These are phyloP conservation scores for Gastrophysa polygoni DNA, from an alignment of 2,888 invertebrate genomes.

Conservation along the genomic window DNA sequence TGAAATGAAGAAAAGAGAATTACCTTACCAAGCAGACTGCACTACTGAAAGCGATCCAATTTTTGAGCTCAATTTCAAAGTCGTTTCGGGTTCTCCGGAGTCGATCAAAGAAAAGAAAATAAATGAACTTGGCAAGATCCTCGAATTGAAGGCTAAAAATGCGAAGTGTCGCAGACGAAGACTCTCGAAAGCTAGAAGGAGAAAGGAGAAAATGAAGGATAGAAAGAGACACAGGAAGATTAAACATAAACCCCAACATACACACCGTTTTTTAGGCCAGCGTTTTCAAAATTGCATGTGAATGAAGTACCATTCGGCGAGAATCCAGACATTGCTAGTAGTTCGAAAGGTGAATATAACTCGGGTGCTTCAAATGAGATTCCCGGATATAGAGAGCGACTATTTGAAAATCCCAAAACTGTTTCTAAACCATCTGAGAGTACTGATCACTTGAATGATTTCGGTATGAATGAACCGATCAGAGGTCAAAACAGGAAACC, in stretches of 20 bases:
- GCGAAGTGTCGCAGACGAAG: conserved; percentile 12
- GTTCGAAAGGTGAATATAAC: not conserved
- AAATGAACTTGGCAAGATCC: conserved; percentile 21
- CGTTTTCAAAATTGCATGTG: conserved; percentile 35
- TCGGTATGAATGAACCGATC: not conserved
- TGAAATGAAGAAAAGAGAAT: conserved; percentile 18
- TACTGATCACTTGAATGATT: not conserved
- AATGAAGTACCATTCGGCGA: not conserved
- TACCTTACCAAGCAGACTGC: not conserved
- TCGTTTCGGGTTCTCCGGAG: not conserved
- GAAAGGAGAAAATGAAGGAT: conserved; percentile 24
- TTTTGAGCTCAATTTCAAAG: conserved; percentile 9
- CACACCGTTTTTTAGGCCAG: conserved; percentile 33
- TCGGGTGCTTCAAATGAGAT: not conserved
- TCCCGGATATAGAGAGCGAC: not conserved
- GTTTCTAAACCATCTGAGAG: not conserved
- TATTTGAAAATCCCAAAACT: not conserved
- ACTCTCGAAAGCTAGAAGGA: not conserved
- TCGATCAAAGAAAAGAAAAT: conserved; percentile 4
- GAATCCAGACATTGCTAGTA: not conserved
- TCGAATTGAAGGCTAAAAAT: conserved; percentile 16
- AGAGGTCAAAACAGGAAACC: not conserved
- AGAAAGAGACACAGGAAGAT: conserved; percentile 21
- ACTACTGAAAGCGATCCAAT: not conserved
- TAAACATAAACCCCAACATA: not conserved